Conservation (phyloP, 1,140 invertebrate species). For the Drosophila biarmipes region DNA sequence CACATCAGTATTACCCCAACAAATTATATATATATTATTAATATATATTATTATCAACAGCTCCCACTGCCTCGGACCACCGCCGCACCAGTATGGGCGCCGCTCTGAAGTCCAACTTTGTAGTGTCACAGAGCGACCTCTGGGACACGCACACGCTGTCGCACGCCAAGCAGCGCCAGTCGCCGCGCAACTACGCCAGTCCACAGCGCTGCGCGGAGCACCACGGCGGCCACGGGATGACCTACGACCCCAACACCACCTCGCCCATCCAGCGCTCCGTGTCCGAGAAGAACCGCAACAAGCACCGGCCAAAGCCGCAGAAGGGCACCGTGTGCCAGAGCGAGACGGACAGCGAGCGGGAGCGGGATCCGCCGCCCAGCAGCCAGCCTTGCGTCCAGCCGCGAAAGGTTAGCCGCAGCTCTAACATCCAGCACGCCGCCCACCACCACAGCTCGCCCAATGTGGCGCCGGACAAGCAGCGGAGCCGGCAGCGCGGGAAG, state of each 20-base stretch:
- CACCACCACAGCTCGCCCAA: slow-evolving; percentile 84
- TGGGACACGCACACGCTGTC: slow-evolving; percentile 87
- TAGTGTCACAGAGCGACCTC: slow-evolving; percentile 87
- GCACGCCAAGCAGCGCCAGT: slow-evolving; percentile 86
- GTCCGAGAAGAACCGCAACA: slow-evolving; percentile 86
- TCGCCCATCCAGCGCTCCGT: slow-evolving; percentile 87
- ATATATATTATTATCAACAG: slow-evolving; percentile 13
- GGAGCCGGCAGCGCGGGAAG: slow-evolving; percentile 74
- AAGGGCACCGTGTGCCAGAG: slow-evolving; percentile 85
- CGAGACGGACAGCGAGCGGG: slow-evolving; percentile 85
- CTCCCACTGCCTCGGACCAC: slow-evolving; percentile 75
- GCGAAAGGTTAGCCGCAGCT: slow-evolving; percentile 72
- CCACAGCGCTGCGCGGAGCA: slow-evolving; percentile 82
- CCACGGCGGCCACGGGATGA: slow-evolving; percentile 71
- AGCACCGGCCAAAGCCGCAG: slow-evolving; percentile 85
- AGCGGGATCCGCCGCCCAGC: slow-evolving; percentile 78
- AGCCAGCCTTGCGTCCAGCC: slow-evolving; percentile 66
- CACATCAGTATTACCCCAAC: too few species aligned
- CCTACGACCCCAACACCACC: slow-evolving; percentile 78
- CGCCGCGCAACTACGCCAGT: slow-evolving; percentile 78
- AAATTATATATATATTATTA: not conserved
- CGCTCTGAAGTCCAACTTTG: slow-evolving; percentile 86
- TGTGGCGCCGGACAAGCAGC: slow-evolving; percentile 80
- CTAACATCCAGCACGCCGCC: slow-evolving; percentile 79
- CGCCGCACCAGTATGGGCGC: slow-evolving; percentile 81